Evolutionary conservation across 2,888 invertebrate species (phyloP).

Genomic region (Caenorhabditis sp.): DNA sequence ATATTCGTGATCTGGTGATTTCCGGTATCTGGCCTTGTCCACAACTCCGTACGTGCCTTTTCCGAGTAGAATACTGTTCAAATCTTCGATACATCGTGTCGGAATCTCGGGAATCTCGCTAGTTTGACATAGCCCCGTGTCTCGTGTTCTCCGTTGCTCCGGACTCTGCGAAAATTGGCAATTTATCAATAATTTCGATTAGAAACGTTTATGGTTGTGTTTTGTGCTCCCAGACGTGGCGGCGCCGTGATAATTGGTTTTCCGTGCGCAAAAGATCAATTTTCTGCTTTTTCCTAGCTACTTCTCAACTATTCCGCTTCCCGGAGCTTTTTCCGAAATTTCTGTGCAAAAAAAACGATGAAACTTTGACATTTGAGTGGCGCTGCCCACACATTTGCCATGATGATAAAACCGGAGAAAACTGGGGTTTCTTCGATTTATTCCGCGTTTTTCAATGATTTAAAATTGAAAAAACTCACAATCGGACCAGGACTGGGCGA

Average conservation of each 20-base stretch:
- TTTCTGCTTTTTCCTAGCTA: too few species aligned
- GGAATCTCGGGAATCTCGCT: conserved; percentile 45
- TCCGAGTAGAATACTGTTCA: conserved; percentile 60
- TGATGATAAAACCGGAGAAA: neutral
- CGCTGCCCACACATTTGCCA: neutral
- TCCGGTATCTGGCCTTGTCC: conserved; percentile 58
- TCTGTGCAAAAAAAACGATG: neutral
- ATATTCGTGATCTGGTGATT: conserved; percentile 37
- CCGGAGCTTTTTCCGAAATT: too few species aligned
- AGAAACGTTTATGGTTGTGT: too few species aligned
- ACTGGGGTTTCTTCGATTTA: too few species aligned
- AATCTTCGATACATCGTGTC: conserved; percentile 43
- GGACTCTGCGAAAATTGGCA: conserved; percentile 14
- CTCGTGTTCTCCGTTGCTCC: conserved; percentile 34
- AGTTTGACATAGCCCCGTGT: conserved; percentile 45
- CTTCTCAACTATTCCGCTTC: too few species aligned
- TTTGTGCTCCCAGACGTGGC: too few species aligned
- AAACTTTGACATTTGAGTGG: neutral
- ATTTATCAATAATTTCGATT: neutral
- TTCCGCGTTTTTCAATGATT: neutral
- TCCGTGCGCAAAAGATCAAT: too few species aligned
- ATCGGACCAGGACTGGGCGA: conserved; percentile 40
- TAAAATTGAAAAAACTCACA: conserved; percentile 38
- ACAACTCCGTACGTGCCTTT: conserved; percentile 67
- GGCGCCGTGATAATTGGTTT: too few species aligned